Conservation (phyloP, 2,113 vertebrate species). For the Gila orcuttii region DNA sequence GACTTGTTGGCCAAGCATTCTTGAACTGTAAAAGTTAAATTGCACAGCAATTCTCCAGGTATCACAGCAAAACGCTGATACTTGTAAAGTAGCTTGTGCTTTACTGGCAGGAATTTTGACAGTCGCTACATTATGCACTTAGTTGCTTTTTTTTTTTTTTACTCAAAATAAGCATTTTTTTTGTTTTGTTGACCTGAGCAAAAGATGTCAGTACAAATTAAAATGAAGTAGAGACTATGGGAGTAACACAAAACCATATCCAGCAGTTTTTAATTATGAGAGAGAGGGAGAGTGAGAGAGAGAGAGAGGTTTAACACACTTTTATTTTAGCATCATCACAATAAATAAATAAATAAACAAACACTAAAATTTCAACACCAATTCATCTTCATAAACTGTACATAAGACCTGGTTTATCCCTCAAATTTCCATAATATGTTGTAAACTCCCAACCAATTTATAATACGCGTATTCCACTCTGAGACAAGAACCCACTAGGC, state of each 20-base stretch:
- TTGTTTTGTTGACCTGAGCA: constrained; percentile 5
- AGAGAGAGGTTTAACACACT: neutral
- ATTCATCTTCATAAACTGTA: too few species aligned
- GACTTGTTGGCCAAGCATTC: neutral
- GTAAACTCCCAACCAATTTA: too few species aligned
- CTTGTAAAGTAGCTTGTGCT: neutral
- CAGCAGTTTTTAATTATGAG: neutral
- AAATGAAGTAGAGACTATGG: neutral
- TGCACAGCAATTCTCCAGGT: neutral
- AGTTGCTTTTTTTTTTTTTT: neutral
- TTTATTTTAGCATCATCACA: too few species aligned
- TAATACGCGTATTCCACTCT: too few species aligned
- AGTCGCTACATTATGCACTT: neutral
- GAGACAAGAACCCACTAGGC: too few species aligned
- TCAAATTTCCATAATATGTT: too few species aligned
- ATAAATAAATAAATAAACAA: too few species aligned
- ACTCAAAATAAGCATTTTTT: neutral
- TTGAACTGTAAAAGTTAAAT: neutral
- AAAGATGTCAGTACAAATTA: constrained; percentile 18
- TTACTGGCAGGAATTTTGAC: neutral
- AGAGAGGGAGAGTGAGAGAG: neutral
- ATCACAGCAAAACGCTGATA: neutral
- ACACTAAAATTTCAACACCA: too few species aligned
- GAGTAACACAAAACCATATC: neutral
- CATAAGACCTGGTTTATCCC: too few species aligned